Percentiles rank a stretch among this genome's conserved stretches.
Evolutionary conservation across 2,888 invertebrate genomes (phyloP).

Genomic region (Pristionchus entomophagus): DNA sequence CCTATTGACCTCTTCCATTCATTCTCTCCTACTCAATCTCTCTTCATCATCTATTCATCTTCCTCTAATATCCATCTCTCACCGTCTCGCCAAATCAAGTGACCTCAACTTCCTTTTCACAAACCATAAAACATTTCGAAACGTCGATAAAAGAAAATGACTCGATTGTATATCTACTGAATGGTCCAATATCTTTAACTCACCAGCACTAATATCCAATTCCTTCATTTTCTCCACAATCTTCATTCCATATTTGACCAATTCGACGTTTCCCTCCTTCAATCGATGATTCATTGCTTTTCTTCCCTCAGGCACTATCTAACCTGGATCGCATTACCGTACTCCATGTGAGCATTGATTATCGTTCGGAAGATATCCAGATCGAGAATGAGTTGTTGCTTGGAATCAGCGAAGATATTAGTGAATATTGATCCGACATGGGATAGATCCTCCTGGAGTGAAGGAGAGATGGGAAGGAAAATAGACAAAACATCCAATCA

Average conservation of each 20-base stretch:
- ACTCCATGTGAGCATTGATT: slow-evolving; percentile 51
- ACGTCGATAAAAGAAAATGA: not conserved
- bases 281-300: slow-evolving; percentile 22
- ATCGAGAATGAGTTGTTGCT: slow-evolving; percentile 69
- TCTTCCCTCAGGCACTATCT: not conserved
- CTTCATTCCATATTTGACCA: slow-evolving; percentile 62
- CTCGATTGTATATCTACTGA: too few relatives aligned
- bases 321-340: slow-evolving; percentile 52
- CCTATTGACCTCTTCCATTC: not conserved
- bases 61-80: not conserved
- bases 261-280: slow-evolving; percentile 70
- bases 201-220: slow-evolving; percentile 63
- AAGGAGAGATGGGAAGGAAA: not conserved
- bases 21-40: not conserved
- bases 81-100: too few relatives aligned
- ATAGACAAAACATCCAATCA: not conserved
- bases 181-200: slow-evolving; percentile 20
- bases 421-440: slow-evolving; percentile 64
- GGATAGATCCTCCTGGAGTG: slow-evolving; percentile 41
- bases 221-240: slow-evolving; percentile 59
- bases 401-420: slow-evolving; percentile 70
- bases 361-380: slow-evolving; percentile 66
- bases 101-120: too few relatives aligned
- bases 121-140: not conserved
- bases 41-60: not conserved